Base-by-base conservation (phyloP, 2,888 invertebrate genomes). In the Plebejus melissa region DNA sequence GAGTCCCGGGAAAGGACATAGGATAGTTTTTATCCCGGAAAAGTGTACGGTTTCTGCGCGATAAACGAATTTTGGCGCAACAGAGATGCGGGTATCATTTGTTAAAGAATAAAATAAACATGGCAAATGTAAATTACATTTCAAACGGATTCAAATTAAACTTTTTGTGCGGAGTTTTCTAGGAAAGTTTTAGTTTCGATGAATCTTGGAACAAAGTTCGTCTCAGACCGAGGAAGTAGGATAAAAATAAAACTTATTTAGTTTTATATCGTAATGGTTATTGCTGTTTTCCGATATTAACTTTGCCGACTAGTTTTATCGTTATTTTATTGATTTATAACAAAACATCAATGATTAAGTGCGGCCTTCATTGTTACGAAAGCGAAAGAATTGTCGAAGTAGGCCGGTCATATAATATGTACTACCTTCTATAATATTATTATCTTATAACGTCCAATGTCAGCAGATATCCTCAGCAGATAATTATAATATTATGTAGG, bases 161-260 rank as follows among this genome's bases (percentile, higher is more conserved):
- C 69, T 75, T 69, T 69, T 69, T 69, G 54, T 6, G n/a, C 41
- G n/a, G 69, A 69, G 28, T 69, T 69, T 75, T 54, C 65, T 38
- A 75, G 69, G 54, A 54, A 69, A 69, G 54, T 75, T 70, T 70
- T 70, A 75, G 75, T 69, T 75, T n/a, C 57, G 69, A 69, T 36
- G 13, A 69, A 75, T 69, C 75, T 75, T 38, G 32, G 69, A 22
- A 69, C 50, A 46, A 69, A 75, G 75, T 75, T 69, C 7, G 69
- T 69, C 69, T 28, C 50, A 50, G 69, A 36, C 65, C 69, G 22
- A 75, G 69, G 75, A 46, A 69, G 75, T 38, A 50, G 75, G 69
- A 69, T 69, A 75, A 75, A 75, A 69, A 75, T 69, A 46, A 65
- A 75, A 75, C 75, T 75, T 75, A 69, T 50, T 50, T 60, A 74